A percentile compares a stretch with the other conserved stretches of the same genome.
phyloP scores from a whole-genome alignment of 1,140 invertebrate species.

The Drosophila repleta region DNA sequence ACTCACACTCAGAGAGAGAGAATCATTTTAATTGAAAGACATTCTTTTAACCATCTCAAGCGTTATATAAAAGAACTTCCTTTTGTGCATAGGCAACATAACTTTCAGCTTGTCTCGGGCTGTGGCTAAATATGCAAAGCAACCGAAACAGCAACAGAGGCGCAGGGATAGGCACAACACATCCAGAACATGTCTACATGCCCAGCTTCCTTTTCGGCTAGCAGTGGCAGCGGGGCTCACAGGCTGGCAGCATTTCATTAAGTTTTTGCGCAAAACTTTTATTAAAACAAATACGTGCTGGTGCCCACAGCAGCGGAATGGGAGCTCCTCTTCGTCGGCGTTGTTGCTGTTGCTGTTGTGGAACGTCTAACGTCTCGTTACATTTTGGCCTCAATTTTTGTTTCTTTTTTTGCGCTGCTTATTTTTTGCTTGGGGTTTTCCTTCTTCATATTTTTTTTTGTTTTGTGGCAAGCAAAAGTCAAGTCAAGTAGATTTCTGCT shows the following conservation, averaged over 20 bases:
- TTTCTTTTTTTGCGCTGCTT: slow-evolving; percentile 38
- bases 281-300: slow-evolving; percentile 81
- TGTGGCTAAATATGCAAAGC: slow-evolving; percentile 51
- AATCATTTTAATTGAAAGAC: slow-evolving; percentile 75
- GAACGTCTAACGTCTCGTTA: slow-evolving; percentile 63
- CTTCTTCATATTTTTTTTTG: slow-evolving; percentile 26
- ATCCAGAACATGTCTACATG: slow-evolving; percentile 34
- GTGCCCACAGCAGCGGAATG: slow-evolving; percentile 32
- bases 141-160: slow-evolving; percentile 4
- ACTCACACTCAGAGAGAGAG: slow-evolving; percentile 35
- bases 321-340: not conserved
- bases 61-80: slow-evolving; percentile 77
- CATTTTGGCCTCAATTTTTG: slow-evolving; percentile 78
- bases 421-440: slow-evolving; percentile 30
- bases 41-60: slow-evolving; percentile 70
- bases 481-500: slow-evolving; percentile 78
- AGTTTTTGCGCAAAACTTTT: slow-evolving; percentile 82
- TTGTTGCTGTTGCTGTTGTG: slow-evolving; percentile 6
- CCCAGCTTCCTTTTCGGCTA: slow-evolving; percentile 26
- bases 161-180: slow-evolving; percentile 15
- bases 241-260: slow-evolving; percentile 79
- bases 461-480: slow-evolving; percentile 71
- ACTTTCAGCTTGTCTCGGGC: slow-evolving; percentile 50
- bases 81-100: slow-evolving; percentile 63
- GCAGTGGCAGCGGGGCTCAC: slow-evolving; percentile 58